Evolutionary conservation across 2,113 vertebrate species (phyloP), one percentile per base, ranked within the genome.

Genomic region (Grammomys dolichurus): DNA sequence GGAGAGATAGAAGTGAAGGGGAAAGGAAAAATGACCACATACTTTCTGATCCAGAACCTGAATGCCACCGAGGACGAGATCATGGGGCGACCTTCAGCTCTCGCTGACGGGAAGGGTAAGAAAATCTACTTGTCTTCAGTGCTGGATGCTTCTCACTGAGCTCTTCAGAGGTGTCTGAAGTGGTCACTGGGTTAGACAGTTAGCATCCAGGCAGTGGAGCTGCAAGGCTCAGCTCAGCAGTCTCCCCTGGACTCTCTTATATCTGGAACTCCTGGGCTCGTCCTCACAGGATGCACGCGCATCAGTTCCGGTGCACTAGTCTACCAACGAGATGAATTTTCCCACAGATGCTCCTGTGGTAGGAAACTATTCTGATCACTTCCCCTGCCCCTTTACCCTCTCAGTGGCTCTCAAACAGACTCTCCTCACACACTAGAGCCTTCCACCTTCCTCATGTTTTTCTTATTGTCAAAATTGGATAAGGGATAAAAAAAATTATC

Each of bases 1-100:
- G 99, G 98, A 60, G 98, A 98, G 94, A 99, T 99, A 5, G 96
- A 99, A 91, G 99, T 99, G 78, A 99, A 99, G 98, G 99, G 98
- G 7, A 99, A 99, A 98, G 98, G 98, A 24, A 98, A 98, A 97
- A 99, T 99, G 98, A 98, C 88, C 93, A 99, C 98, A 0, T 98
- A 98, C 96, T 99, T 99, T 97, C 97, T 99, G 87, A 82, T 98
- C 63, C 96, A 97, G 94, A 99, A 99, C 86, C 96, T 98, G 36
- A 26, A 91, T n/a, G 97, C 94, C 91, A 96, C 98, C 17, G 98
- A 99, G 76, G 97, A 98, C 1, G 89, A 98, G 97, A 99, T 99
- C 90, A 99, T 99, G 99, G 98, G 98, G 36, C 94, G 78, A 76
- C 80, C 91, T 2, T 88, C 33, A 46, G 96, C 84, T 28, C 48